Evolutionary conservation across 2,113 vertebrate genomes (phyloP), one percentile per base, ranked within the genome.

Genomic region (Hippocampus zosterae): DNA sequence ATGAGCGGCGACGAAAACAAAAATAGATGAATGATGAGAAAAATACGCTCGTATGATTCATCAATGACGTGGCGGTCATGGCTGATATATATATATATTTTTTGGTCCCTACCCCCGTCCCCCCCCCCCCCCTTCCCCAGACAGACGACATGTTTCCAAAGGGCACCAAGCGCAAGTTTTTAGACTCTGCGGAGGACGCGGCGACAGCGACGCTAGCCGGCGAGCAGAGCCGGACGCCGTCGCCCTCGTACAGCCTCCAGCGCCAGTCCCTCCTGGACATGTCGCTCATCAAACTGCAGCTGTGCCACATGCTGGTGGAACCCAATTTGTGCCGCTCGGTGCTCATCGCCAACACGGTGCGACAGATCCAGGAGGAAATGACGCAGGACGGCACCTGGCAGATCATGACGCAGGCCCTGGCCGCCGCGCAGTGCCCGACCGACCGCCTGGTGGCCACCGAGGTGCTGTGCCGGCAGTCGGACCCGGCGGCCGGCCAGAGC

Each of bases 361-460:
- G 96, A 76, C 97, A 99, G 90, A 97, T 98, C 73, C 97, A 96
- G 85, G 95, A 96, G 81, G 97, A 98, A 86, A 98, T 98, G 97
- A 94, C 93, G 73, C 96, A 94, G 68, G 97, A 98, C 8, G 95
- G 96, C 60, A 92, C 92, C 82, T 97, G 96, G 96, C 92, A 92
- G 77, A 87, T 92, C 15, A 92, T 92, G 86, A 90, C 92, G 37
- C 92, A 92, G 59, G 92, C 94, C 3, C 93, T 92, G 65, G 88
- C 84, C 0, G 72, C 89, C 0, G 93, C 89, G 19, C 94, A 92
- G 80, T 88, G 91, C 33, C 93, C 95, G 0, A 80, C 93, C 0
- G 95, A 98, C 84, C 93, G 92, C 81, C 92, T 99, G 21, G 93
- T 98, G 83, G 96, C 95, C 70, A 96, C 95, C 0, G 97, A 98